Conservation (phyloP, 2,797 vertebrate species). For the Chiroxiphia lanceolata region DNA sequence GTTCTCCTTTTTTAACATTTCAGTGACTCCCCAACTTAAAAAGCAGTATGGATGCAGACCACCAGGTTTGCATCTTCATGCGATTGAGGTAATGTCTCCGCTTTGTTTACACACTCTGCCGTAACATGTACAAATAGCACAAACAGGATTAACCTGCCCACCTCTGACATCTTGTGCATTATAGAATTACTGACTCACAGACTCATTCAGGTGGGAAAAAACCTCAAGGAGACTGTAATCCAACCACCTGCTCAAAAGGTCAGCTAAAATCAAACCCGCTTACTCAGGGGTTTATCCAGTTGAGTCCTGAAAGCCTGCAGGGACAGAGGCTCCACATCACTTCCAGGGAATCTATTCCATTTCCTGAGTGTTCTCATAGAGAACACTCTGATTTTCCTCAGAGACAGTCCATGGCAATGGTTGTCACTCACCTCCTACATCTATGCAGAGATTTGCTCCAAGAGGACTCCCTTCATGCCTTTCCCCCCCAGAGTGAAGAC, state of each 20-base stretch:
- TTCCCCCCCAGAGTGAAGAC: neutral
- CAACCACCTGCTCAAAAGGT: neutral
- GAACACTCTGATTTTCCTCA: neutral
- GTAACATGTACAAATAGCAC: neutral
- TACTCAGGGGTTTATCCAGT: neutral
- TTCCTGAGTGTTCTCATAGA: neutral
- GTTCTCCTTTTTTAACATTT: neutral
- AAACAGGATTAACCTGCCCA: neutral
- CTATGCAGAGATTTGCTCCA: neutral
- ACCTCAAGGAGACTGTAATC: neutral
- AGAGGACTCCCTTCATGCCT: neutral
- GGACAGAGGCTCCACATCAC: neutral
- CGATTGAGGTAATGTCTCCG: neutral
- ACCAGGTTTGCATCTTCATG: neutral
- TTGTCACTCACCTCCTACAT: neutral
- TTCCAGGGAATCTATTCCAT: neutral
- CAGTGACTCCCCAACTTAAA: neutral
- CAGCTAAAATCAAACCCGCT: neutral
- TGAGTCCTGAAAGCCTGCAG: neutral
- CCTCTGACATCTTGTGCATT: neutral
- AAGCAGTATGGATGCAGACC: neutral
- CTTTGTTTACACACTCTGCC: neutral
- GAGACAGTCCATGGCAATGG: neutral
- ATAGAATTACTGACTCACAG: neutral
- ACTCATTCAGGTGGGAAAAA: neutral